A percentile compares a stretch with the other conserved stretches of the same genome.
These are phyloP conservation scores for Pantala flavescens DNA, from an alignment of 1,140 invertebrate genomes.

Conservation along the genomic window DNA sequence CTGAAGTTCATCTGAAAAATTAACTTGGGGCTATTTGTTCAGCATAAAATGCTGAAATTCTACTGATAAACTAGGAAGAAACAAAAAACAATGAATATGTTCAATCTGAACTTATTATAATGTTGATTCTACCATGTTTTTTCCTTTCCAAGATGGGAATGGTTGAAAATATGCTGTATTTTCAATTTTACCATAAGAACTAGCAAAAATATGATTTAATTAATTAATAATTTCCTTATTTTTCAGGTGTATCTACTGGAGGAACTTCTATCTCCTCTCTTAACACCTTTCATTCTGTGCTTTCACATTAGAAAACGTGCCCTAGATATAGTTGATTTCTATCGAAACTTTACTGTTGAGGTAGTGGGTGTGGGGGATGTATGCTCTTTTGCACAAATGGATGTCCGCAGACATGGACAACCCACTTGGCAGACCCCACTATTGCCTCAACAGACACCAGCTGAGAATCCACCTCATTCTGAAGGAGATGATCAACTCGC, in stretches of 20 bases:
- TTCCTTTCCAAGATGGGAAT: no score
- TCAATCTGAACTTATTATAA: no score
- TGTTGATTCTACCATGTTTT: no score
- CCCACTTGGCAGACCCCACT: conserved; percentile 64
- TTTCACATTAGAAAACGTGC: conserved; percentile 67
- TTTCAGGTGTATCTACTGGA: conserved; percentile 66
- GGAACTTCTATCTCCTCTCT: conserved; percentile 85
- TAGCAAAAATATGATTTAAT: no score
- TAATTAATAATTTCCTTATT: conserved; percentile 12
- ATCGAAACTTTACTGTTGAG: conserved; percentile 90
- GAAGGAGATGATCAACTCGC: neutral
- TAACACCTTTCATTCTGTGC: conserved; percentile 81
- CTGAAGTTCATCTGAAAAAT: no score
- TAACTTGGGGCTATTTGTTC: no score
- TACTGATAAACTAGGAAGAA: no score
- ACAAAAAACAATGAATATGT: no score
- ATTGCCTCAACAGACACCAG: conserved; percentile 23
- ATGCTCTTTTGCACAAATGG: conserved; percentile 95
- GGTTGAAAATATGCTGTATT: no score
- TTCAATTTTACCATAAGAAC: no score
- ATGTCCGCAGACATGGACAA: conserved; percentile 85
- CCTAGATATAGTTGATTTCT: conserved; percentile 91
- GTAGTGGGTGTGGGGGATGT: conserved; percentile 95
- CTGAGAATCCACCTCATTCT: neutral
- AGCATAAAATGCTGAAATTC: no score